phyloP scores from a whole-genome alignment of 2,113 vertebrate species.

The Sula dactylatra region DNA sequence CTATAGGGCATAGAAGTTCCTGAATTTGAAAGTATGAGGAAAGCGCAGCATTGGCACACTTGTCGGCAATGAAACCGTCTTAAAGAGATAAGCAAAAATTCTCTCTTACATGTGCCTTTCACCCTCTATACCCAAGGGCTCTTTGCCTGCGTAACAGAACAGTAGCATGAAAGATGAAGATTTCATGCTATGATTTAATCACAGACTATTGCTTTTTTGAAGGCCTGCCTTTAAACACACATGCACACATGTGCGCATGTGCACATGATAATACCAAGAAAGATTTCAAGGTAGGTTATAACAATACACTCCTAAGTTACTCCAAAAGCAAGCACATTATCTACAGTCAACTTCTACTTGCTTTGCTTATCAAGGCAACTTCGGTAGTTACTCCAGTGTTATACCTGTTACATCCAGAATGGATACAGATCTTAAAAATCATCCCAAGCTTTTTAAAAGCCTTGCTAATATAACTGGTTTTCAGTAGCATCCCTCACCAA shows the following conservation, averaged over 20 bases:
- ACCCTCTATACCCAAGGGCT: not conserved
- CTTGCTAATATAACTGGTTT: not conserved
- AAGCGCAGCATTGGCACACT: not conserved
- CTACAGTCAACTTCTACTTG: not conserved
- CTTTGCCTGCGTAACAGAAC: not conserved
- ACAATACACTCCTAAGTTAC: not conserved
- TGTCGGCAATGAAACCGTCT: not conserved
- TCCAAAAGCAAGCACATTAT: not conserved
- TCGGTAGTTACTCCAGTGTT: not conserved
- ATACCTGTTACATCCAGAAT: not conserved
- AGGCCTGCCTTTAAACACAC: not conserved
- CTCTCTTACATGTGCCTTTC: not conserved
- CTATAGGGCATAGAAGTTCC: not conserved
- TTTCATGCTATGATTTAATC: not conserved
- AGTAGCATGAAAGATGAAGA: not conserved
- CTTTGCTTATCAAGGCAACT: not conserved
- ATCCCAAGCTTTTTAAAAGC: not conserved
- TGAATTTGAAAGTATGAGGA: not conserved
- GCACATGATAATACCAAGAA: not conserved
- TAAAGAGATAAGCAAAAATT: not conserved
- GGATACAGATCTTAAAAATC: not conserved
- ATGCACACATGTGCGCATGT: rapidly evolving
- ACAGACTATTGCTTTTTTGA: not conserved
- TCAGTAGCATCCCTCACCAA: not conserved
- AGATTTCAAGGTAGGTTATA: not conserved